A percentile compares a stretch with the other conserved stretches of the same genome.
Conservation (phyloP, 2,797 vertebrate genomes). For the Chaunax sp. region DNA sequence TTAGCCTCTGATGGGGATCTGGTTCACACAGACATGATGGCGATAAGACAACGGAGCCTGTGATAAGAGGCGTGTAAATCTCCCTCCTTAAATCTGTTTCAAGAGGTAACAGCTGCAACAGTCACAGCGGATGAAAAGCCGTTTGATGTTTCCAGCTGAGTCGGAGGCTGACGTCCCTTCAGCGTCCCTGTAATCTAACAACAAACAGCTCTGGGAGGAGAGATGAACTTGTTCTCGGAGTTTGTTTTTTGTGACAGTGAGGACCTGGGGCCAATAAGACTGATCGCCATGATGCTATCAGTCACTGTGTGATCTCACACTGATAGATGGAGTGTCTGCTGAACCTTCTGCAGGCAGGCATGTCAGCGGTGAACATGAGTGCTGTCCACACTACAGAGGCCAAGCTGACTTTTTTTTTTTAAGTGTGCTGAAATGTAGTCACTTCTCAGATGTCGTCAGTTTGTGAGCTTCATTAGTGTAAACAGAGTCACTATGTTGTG, state of each 20-base stretch:
- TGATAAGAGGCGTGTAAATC: slow-evolving; percentile 18
- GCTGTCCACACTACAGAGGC: slow-evolving; percentile 23
- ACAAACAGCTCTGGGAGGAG: slow-evolving; percentile 43
- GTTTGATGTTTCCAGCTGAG: slow-evolving; percentile 34
- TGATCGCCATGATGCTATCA: slow-evolving; percentile 69
- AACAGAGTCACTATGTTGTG: not conserved
- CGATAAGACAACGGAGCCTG: slow-evolving; percentile 17
- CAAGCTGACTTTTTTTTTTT: not conserved
- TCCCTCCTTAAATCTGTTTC: slow-evolving; percentile 25
- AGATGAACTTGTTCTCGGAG: slow-evolving; percentile 59
- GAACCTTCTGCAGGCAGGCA: slow-evolving; percentile 20
- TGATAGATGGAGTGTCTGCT: slow-evolving; percentile 49
- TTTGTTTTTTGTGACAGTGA: slow-evolving; percentile 69
- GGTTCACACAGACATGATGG: slow-evolving; percentile 14
- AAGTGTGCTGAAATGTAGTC: not conserved
- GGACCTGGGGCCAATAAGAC: slow-evolving; percentile 39
- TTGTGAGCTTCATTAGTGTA: not conserved
- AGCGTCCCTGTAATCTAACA: slow-evolving; percentile 39
- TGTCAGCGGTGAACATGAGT: not conserved
- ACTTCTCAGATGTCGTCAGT: not conserved
- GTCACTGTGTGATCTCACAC: slow-evolving; percentile 59
- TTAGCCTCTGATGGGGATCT: not conserved
- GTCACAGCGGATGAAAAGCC: slow-evolving; percentile 19
- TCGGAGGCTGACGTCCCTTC: slow-evolving; percentile 18
- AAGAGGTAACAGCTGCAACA: slow-evolving; percentile 24